Evolutionary conservation across 1,140 invertebrate genomes (phyloP), one percentile per base, ranked within the genome.

Genomic region (Penaeus vannamei): DNA sequence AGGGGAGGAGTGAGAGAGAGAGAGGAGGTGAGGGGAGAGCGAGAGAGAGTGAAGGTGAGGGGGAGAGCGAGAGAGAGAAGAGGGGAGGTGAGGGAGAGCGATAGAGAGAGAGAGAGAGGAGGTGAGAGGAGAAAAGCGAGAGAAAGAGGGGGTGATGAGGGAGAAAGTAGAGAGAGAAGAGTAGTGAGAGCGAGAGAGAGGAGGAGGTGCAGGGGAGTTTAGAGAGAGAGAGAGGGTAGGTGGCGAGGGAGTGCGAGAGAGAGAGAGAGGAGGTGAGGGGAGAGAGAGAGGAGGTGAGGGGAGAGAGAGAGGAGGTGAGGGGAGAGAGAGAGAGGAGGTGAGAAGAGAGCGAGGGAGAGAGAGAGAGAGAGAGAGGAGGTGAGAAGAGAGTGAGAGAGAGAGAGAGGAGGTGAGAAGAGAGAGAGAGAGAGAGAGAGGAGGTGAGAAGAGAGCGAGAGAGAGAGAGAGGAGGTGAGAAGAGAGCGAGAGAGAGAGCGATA

Each of bases 361-460:
- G 20, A 20, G 26, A 17, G 53, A 19, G 60, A 17, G 42, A 32
- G 29, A 26, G 42, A 32, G 53, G 79, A 81, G 8, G 29, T 42
- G 42, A 26, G 53, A 19, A 53, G 77, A 80, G 77, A 80, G 36
- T 12, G 46, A 53, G 46, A 53, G 14, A 14, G 46, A 19, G 36
- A 81, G 60, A 42, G 42, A 23, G 42, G 23, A 20, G 42, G 26
- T 29, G 19, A 26, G 19, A 26, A 46, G 36, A 80, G 32, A 46
- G 36, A 80, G 32, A 80, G 42, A 81, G 17, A 81, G 79, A 81
- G 32, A 53, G 42, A 81, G 36, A 81, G 42, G 29, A 17, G 53
- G 42, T 59, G 19, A 53, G 79, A 53, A 32, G 22, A 64, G n/a
- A 17, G 26, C 4, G 60, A 32, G 22, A 19, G 60, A 64, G 60